Evolutionary conservation across 1,140 invertebrate species (phyloP).

Genomic region (Matsumurasca onukii): DNA sequence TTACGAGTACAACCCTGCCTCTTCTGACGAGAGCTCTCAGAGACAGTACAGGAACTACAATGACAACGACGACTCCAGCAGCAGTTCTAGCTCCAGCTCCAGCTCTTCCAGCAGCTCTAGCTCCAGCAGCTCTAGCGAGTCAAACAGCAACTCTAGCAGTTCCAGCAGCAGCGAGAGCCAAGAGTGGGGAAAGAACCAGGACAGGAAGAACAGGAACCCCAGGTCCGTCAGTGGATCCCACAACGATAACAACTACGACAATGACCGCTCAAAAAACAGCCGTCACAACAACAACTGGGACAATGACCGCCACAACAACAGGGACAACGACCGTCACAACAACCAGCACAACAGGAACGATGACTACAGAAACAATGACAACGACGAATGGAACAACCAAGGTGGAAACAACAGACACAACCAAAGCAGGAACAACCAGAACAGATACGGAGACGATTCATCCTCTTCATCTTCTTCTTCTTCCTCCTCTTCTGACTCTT

Average conservation of each 20-base stretch:
- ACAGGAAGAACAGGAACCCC: slow-evolving; percentile 48
- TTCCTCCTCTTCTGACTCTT: slow-evolving; percentile 18
- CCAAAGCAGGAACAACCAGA: background rate
- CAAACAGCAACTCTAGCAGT: slow-evolving; percentile 27
- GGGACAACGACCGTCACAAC: background rate
- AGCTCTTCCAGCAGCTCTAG: slow-evolving; percentile 33
- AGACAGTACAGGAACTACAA: slow-evolving; percentile 26
- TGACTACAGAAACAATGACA: slow-evolving; percentile 16
- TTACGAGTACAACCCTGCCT: slow-evolving; percentile 51
- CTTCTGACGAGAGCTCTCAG: slow-evolving; percentile 21
- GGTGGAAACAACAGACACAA: slow-evolving; percentile 20
- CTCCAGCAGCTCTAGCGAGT: slow-evolving; percentile 29
- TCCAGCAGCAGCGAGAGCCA: slow-evolving; percentile 9
- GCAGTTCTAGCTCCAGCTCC: slow-evolving; percentile 31
- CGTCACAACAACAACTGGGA: background rate
- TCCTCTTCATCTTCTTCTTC: slow-evolving; percentile 29
- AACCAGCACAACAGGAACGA: slow-evolving; percentile 1
- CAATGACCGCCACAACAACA: no score
- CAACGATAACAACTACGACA: no score
- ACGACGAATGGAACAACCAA: background rate
- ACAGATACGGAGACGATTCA: slow-evolving; percentile 29
- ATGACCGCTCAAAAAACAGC: no score
- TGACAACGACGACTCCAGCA: slow-evolving; percentile 31
- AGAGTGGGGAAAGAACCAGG: slow-evolving; percentile 38
- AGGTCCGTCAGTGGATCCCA: background rate